Evolutionary conservation across 2,113 vertebrate genomes (phyloP), one percentile per base, ranked within the genome.

Genomic region (Ivindomyrus marchei): DNA sequence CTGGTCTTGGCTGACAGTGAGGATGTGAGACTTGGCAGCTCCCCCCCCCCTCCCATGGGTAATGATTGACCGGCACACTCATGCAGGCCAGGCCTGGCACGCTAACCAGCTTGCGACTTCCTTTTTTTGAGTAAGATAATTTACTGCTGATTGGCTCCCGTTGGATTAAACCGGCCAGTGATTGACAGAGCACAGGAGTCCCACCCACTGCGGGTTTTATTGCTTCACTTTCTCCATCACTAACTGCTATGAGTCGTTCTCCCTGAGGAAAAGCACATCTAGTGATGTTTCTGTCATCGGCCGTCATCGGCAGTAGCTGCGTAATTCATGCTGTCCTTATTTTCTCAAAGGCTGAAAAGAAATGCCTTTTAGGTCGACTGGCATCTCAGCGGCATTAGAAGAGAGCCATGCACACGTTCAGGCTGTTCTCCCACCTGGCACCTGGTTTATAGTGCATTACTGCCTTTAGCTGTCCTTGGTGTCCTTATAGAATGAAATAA

Each of bases 401-500:
- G 36, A 42, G 74, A 15, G 36, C 74, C 36, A 39, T 17, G 36
- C 36, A 8, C 15, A 15, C 74, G 13, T 80, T 70, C 62, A 70
- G 62, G 62, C n/a, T 70, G 27, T 80, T 39, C 15, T 19, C 74
- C 74, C 11, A 36, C 74, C 74, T 39, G 70, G 31, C 36, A 36
- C 70, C 11, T 77, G 36, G 74, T 80, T 80, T 80, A 80, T 80
- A 36, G 31, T 80, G 36, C 74, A 80, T 80, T 42, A 36, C 74
- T 39, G 36, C 31, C 36, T 80, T 80, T 80, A 80, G 74, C 74
- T 80, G 36, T 42, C 74, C 74, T 80, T 42, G 36, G 74, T 80
- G 74, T 80, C 31, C 74, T 80, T 80, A 80, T 80, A 39, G 74
- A 80, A 80, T 80, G 36, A 80, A 80, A 42, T 80, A 80, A 80